Conservation (phyloP, 2,113 vertebrate genomes). For the Seriola quinqueradiata region DNA sequence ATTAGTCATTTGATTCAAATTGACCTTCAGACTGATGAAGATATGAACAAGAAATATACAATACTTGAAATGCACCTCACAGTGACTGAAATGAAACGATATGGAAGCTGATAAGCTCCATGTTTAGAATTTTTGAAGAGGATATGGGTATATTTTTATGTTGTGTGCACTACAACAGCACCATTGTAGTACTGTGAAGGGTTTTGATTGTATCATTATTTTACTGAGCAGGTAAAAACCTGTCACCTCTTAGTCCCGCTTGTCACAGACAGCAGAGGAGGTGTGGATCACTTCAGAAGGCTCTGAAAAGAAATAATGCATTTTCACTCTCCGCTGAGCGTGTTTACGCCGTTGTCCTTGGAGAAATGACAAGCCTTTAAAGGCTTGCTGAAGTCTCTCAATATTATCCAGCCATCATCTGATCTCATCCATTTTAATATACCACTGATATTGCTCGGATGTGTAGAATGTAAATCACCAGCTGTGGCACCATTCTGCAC, state of each 20-base stretch:
- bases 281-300: constrained; percentile 33
- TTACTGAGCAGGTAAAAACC: background rate
- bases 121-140: background rate
- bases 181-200: background rate
- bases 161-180: background rate
- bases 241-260: constrained; percentile 1
- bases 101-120: background rate
- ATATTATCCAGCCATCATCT: constrained; percentile 26
- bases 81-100: background rate
- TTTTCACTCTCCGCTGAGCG: constrained; percentile 44
- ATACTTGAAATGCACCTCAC: background rate
- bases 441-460: background rate
- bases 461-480: constrained; percentile 38
- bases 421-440: constrained; percentile 54
- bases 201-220: constrained; percentile 30
- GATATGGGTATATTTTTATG: background rate
- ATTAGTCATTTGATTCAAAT: constrained; percentile 15
- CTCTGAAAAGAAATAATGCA: constrained; percentile 39
- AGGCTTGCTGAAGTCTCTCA: constrained; percentile 20
- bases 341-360: constrained; percentile 40
- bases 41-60: background rate
- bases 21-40: constrained; percentile 8
- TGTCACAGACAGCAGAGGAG: constrained; percentile 19
- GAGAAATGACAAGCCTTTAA: constrained; percentile 56
- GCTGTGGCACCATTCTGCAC: constrained; percentile 8